Conservation (phyloP, 1,140 invertebrate genomes). For the Drosophila simulans region DNA sequence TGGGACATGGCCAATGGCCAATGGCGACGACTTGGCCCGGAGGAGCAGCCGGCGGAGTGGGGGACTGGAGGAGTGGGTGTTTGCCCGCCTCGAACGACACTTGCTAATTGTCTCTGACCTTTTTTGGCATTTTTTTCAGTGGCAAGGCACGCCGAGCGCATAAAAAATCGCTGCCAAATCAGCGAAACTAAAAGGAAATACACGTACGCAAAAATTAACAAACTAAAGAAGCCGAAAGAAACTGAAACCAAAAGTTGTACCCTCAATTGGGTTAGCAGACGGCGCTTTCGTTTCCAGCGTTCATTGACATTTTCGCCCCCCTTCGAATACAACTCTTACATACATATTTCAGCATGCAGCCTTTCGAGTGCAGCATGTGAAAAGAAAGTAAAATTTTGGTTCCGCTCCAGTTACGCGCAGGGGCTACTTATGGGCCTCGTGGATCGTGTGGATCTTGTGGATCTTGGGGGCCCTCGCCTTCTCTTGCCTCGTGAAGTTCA, state of each 20-base stretch:
- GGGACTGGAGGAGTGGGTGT: slow-evolving; percentile 62
- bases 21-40: slow-evolving; percentile 18
- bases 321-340: not conserved
- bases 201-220: slow-evolving; percentile 1
- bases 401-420: slow-evolving; percentile 70
- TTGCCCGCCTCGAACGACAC: slow-evolving; percentile 68
- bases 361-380: slow-evolving; percentile 58
- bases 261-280: slow-evolving; percentile 69
- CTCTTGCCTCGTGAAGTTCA: slow-evolving; percentile 52
- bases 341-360: slow-evolving; percentile 5
- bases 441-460: no score
- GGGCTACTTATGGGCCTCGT: slow-evolving; percentile 7
- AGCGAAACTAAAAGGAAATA: slow-evolving; percentile 49
- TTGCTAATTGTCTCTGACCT: slow-evolving; percentile 81
- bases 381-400: slow-evolving; percentile 79
- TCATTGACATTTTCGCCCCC: slow-evolving; percentile 59
- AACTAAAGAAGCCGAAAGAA: slow-evolving; percentile 37
- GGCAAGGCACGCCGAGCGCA: slow-evolving; percentile 63
- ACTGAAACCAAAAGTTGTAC: slow-evolving; percentile 46
- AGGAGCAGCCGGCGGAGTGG: slow-evolving; percentile 16
- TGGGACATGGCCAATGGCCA: slow-evolving; percentile 61
- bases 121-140: slow-evolving; percentile 55
- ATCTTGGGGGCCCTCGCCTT: not conserved
- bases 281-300: slow-evolving; percentile 70
- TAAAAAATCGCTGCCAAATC: slow-evolving; percentile 55